Base-by-base conservation (phyloP, 92 coral and sea anemone species). In the Chrysogorgia sp. region DNA sequence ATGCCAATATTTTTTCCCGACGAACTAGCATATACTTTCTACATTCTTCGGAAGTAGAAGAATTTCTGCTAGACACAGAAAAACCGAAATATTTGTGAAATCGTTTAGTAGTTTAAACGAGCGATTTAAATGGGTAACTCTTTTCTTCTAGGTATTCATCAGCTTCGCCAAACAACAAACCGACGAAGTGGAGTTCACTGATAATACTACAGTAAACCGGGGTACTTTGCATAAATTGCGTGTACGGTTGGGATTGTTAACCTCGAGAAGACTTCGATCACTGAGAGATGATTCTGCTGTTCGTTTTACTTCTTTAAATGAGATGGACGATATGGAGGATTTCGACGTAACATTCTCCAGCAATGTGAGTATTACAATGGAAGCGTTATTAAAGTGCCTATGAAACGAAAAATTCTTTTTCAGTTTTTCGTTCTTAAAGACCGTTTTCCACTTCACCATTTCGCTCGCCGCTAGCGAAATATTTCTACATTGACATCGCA, bases 81-180 rank as follows among this genome's bases (percentile, higher is more conserved):
- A 59, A 26, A 40, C 10, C 26, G 30, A 22, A 48, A 48, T 14
- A 48, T 14, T 22, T 59, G 34, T 26, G 26, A 4, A 40, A 4
- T 25, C 26, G 34, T 23, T 25, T 2, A 52, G 23, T 52, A 26
- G 23, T n/a, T 34, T 40, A 34, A 40, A n/a, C n/a, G n/a, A n/a
- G n/a, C n/a, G n/a, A n/a, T 53, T 8, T 3, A 20, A 7, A 22
- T 32, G 13, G 1, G 12, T 26, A 32, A 10, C 14, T 48, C 24
- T 26, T 40, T 50, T 52, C n/a, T 33, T 74, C 34, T 70, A 96
- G 99, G 99, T 96, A n/a, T 96, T 96, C 37, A 86, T 96, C 50
- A 96, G 92, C 83, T 96, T 96, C 57, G 99, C 99, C 43, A 83
- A 96, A 34, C 92, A 92, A 87, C 99, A 96, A 76, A 96, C 97